Evolutionary conservation across 2,797 vertebrate genomes (phyloP), one percentile per base, ranked within the genome.

Genomic region (Lutjanus campechanus): DNA sequence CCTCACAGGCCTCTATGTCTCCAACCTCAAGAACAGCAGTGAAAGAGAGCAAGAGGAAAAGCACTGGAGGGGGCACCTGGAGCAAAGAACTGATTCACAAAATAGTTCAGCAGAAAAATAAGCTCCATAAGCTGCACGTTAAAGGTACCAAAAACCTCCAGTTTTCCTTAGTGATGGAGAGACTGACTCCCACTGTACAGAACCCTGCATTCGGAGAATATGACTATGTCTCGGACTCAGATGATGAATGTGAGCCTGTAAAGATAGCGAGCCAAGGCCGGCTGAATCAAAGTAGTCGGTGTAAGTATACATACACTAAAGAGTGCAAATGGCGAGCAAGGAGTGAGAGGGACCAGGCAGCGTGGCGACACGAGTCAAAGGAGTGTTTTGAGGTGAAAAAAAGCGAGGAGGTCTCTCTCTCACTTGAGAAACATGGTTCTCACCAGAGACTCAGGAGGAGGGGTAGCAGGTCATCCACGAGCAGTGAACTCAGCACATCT

Each of bases 31-130:
- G 93, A 89, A 64, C 89, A 36, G 80, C 90, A 63, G 83, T 92
- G 69, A 97, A 96, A 92, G 96, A 97, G 2, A 61, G 83, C 83
- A 96, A 96, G 84, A 96, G 95, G 92, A 94, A 96, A 91, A 96
- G 94, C 85, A 88, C 93, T 0, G 95, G 94, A 11, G 97, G 96
- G 0, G 96, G 98, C 47, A 97, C 96, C 0, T 99, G 98, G 98
- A 99, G 97, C 95, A 99, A 99, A 92, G 98, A 98, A 79, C 97
- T 99, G 46, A 99, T 99, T 89, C 98, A 99, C 87, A 99, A 99
- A 93, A 99, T 99, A 4, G 97, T 99, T 71, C 97, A 97, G 82
- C 98, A 99, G 94, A 99, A 99, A 90, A 99, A 99, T 88, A 97
- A 97, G 79, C 93, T 96, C 25, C 95, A 97, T 90, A 96, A 97